Evolutionary conservation across 2,888 invertebrate species (phyloP), one percentile per base, ranked within the genome.

Genomic region (Drosophila koepferae): DNA sequence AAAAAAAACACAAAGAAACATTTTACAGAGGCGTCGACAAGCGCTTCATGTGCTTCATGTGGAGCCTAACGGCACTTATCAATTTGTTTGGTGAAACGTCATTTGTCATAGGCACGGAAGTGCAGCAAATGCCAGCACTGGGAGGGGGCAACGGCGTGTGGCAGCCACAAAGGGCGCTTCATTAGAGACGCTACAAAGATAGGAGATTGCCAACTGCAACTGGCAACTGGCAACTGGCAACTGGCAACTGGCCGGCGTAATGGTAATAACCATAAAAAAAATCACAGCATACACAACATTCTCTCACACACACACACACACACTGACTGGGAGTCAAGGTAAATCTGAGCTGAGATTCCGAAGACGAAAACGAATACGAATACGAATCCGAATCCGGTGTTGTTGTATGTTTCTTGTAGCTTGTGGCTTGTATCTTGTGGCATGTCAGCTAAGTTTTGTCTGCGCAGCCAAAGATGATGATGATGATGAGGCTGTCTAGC

Each of bases 41-140:
- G 58, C 64, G 56, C 53, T 51, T n/a, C 60, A 60, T 43, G 56
- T 51, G 56, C 53, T 51, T 12, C 60, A 60, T 53, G 56, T 51
- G 20, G 38, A 46, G 72, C 55, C 78, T 81, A 86, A 85, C 85
- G 84, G 84, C 73, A 85, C 74, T 82, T 82, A 85, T 86, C 85
- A 85, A 85, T 85, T 84, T 81, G 68, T 80, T 78, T 72, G 72
- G 69, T 74, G 78, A 81, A 76, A 71, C 62, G 78, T 74, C 82
- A 85, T 85, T 84, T 86, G 80, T 84, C 85, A 80, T 72, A 73
- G 79, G n/a, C 66, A 49, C 78, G 77, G 77, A 77, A 77, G 78
- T 78, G 70, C 53, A 53, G 20, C 53, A 31, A 46, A 36, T 31
- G 51, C 7, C 18, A 9, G 36, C 34, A 23, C 18, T 34, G 46